These are phyloP conservation scores for Triplophysa bombifrons DNA, from an alignment of 2,797 vertebrate species.

Conservation along the genomic window DNA sequence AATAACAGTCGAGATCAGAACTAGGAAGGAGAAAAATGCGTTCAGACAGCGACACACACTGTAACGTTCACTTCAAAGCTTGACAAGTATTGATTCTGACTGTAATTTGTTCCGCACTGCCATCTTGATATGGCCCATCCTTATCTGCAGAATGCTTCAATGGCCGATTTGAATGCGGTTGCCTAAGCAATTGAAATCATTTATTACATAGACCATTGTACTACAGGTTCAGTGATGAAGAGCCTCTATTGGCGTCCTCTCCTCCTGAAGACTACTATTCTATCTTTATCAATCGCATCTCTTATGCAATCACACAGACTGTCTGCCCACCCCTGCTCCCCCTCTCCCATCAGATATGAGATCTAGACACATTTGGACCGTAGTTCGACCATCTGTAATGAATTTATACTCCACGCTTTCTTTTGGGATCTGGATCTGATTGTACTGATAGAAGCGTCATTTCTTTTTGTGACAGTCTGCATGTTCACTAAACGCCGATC, in stretches of 20 bases:
- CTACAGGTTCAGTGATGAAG: conserved; percentile 35
- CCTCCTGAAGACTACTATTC: neutral
- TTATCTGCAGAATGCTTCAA: conserved; percentile 32
- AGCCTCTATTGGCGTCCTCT: neutral
- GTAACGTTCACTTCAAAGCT: conserved; percentile 23
- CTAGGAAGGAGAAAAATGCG: neutral
- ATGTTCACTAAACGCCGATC: neutral
- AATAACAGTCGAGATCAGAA: neutral
- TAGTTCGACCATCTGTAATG: conserved; percentile 49
- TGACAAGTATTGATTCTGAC: conserved; percentile 39
- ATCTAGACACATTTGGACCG: conserved; percentile 41
- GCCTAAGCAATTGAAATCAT: conserved; percentile 24
- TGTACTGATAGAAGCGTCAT: conserved; percentile 5
- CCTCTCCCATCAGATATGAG: conserved; percentile 35
- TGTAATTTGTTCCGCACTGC: conserved; percentile 35
- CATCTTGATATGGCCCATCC: conserved; percentile 20
- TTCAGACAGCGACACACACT: neutral
- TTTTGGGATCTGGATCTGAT: conserved; percentile 41
- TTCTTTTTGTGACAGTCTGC: neutral
- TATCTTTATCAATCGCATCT: conserved; percentile 38
- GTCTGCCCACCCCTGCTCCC: conserved; percentile 22
- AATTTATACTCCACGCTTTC: conserved; percentile 32
- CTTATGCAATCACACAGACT: conserved; percentile 47
- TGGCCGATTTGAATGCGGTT: conserved; percentile 21
- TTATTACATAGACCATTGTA: conserved; percentile 6